Percentiles rank a stretch among this genome's conserved stretches.
Conservation (phyloP, 2,797 vertebrate genomes). For the Brachyalestes nurse region DNA sequence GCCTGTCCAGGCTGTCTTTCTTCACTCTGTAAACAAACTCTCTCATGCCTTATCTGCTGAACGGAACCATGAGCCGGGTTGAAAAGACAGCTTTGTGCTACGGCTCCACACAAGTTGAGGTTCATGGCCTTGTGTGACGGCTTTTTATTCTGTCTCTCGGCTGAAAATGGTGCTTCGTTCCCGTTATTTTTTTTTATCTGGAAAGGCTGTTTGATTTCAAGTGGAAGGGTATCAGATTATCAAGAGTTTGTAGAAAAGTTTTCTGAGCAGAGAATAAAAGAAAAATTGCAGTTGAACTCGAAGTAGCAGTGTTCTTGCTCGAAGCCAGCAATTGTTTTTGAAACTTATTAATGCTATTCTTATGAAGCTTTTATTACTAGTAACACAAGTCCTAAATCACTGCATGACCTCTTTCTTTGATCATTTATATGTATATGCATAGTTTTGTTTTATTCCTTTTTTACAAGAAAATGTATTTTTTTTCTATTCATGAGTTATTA, state of each 20-base stretch:
- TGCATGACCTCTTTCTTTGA: too few species aligned
- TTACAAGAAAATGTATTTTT: too few species aligned
- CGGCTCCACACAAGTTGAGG: slow-evolving; percentile 39
- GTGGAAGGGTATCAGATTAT: not conserved
- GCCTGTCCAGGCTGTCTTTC: slow-evolving; percentile 24
- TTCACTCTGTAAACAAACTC: slow-evolving; percentile 50
- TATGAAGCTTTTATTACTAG: too few species aligned
- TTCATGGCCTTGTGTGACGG: slow-evolving; percentile 13
- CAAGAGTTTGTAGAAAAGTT: not conserved
- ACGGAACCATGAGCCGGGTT: slow-evolving; percentile 22
- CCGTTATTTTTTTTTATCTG: not conserved
- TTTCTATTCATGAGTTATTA: too few species aligned
- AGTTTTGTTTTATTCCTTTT: too few species aligned
- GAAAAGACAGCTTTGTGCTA: slow-evolving; percentile 51
- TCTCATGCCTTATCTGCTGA: slow-evolving; percentile 49
- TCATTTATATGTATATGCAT: too few species aligned
- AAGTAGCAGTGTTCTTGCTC: too few species aligned
- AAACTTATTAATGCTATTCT: too few species aligned
- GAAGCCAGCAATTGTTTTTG: too few species aligned
- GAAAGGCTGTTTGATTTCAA: not conserved
- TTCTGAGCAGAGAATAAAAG: not conserved
- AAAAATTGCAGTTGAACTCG: too few species aligned
- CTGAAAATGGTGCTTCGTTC: not conserved
- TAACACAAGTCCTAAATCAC: too few species aligned
- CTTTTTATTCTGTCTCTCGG: not conserved